phyloP scores from a whole-genome alignment of 2,797 vertebrate species.

The Harpagifer antarcticus region DNA sequence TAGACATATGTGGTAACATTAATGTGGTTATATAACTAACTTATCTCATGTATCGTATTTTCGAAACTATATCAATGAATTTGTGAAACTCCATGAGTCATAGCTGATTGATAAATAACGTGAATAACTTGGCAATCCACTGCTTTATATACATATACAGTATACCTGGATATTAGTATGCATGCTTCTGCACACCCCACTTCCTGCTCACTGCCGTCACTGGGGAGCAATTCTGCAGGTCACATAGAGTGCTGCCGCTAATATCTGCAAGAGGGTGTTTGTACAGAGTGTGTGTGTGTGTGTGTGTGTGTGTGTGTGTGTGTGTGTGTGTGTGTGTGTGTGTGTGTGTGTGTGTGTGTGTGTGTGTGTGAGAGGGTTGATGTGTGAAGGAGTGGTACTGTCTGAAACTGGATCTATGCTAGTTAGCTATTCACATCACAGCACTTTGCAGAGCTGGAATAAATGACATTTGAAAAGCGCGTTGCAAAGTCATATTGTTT shows the following conservation, averaged over 20 bases:
- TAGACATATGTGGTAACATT: background rate
- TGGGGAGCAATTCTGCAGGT: conserved; percentile 40
- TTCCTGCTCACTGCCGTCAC: conserved; percentile 24
- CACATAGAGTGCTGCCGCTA: conserved; percentile 30
- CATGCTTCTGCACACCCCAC: conserved; percentile 37
- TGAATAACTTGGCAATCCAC: conserved; percentile 46
- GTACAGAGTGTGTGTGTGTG: conserved; percentile 2
- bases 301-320: too few species aligned
- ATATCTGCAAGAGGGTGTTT: conserved; percentile 18
- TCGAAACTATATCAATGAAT: background rate
- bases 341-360: conserved; percentile 8
- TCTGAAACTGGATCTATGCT: conserved; percentile 47
- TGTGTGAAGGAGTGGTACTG: conserved; percentile 10
- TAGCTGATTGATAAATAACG: conserved; percentile 59
- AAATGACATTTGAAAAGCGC: conserved; percentile 44
- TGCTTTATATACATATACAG: conserved; percentile 54
- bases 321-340: conserved; percentile 18
- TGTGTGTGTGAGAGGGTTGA: conserved; percentile 15
- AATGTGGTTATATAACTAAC: conserved; percentile 4
- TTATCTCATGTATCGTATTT: background rate
- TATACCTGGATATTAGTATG: conserved; percentile 63
- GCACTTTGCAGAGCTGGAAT: conserved; percentile 43
- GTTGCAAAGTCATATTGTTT: conserved; percentile 44
- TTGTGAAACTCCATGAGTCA: conserved; percentile 26
- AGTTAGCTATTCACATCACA: conserved; percentile 56